Evolutionary conservation across 2,797 vertebrate species (phyloP).

Genomic region (Fistularia tabacaria): DNA sequence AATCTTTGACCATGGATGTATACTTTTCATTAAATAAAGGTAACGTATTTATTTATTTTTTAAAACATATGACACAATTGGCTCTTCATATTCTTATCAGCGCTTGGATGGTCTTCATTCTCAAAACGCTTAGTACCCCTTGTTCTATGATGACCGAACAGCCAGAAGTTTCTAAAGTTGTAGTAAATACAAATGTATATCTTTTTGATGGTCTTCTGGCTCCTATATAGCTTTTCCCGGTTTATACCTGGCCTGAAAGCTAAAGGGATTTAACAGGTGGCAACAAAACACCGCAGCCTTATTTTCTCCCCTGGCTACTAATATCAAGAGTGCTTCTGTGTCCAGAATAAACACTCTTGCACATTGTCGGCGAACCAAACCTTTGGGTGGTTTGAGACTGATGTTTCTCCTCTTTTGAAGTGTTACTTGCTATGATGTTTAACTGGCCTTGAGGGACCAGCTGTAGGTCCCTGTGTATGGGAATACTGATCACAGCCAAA

Average conservation of each 20-base stretch:
- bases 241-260: not conserved
- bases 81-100: too few species aligned
- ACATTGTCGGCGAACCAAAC: conserved; percentile 51
- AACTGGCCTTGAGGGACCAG: conserved; percentile 55
- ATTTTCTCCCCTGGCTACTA: conserved; percentile 24
- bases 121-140: too few species aligned
- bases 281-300: conserved; percentile 13
- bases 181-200: too few species aligned
- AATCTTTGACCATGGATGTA: too few species aligned
- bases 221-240: not conserved
- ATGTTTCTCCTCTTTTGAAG: conserved; percentile 44
- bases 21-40: too few species aligned
- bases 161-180: too few species aligned
- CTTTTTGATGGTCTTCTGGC: too few species aligned
- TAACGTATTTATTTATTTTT: too few species aligned
- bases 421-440: conserved; percentile 63
- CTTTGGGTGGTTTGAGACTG: conserved; percentile 28
- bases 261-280: conserved; percentile 10
- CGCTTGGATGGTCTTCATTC: too few species aligned
- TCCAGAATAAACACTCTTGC: conserved; percentile 46
- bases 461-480: conserved; percentile 52
- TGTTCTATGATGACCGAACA: too few species aligned
- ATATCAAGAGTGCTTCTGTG: conserved; percentile 24
- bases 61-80: too few species aligned
- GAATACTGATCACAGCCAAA: conserved; percentile 54